phyloP scores from a whole-genome alignment of 2,888 invertebrate genomes.

The Siphlonurus alternatus region DNA sequence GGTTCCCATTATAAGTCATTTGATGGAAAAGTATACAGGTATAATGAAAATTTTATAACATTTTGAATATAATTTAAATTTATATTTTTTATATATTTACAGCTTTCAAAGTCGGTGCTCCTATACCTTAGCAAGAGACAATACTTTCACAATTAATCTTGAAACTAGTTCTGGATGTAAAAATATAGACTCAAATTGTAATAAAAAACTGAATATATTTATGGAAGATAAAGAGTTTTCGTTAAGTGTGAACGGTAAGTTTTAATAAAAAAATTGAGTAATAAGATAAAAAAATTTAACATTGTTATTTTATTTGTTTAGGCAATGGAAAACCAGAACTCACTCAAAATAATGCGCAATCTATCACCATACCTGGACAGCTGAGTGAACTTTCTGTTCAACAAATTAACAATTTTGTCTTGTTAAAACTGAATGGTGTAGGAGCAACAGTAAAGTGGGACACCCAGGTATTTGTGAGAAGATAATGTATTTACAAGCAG shows the following conservation, averaged over 20 bases:
- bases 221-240: conserved; percentile 53
- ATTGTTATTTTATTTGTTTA: conserved; percentile 17
- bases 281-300: background rate
- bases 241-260: conserved; percentile 29
- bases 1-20: conserved; percentile 70
- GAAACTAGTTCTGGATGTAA: conserved; percentile 35
- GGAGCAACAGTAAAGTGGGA: conserved; percentile 66
- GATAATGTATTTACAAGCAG: background rate
- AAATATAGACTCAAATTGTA: conserved; percentile 29
- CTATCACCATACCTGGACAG: conserved; percentile 52
- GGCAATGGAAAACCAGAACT: conserved; percentile 14
- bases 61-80: background rate
- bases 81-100: conserved; percentile 21
- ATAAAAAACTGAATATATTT: conserved; percentile 40
- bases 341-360: conserved; percentile 34
- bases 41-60: background rate
- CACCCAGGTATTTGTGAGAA: conserved; percentile 36
- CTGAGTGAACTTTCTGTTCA: conserved; percentile 55
- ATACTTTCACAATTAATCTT: conserved; percentile 47
- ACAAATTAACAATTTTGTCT: conserved; percentile 49
- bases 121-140: conserved; percentile 54
- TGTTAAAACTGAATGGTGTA: conserved; percentile 46
- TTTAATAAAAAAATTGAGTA: background rate
- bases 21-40: conserved; percentile 41
- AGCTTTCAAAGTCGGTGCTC: conserved; percentile 63